Evolutionary conservation across 2,113 vertebrate species (phyloP), one percentile per base, ranked within the genome.

Genomic region (Phyllostomus hastatus): DNA sequence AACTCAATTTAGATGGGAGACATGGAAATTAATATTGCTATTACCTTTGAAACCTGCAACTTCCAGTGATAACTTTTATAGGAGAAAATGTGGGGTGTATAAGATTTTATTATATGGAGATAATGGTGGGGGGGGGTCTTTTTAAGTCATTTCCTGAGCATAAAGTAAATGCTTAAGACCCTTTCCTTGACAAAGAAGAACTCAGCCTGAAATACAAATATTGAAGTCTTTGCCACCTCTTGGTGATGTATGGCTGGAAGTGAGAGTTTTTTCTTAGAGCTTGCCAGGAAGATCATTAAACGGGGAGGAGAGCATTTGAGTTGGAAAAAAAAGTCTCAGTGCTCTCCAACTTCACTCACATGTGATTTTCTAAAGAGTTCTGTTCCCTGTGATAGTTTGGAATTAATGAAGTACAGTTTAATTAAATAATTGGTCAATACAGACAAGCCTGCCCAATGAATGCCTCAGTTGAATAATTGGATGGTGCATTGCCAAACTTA

Each of bases 371-470:
- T 88, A 95, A 96, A 97, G 76, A 75, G 16, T 57, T 61, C 84
- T 97, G 96, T 98, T 98, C 92, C 76, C 94, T 94, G 88, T 89
- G 93, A 95, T 41, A 97, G 95, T 98, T 95, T 94, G 96, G 92
- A 95, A 98, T 98, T 98, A 98, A 98, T 98, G 97, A 98, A 98
- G 97, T 98, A 98, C 97, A 83, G 94, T 98, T 98, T 98, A 98
- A 98, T 98, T 98, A 98, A 98, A 98, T 98, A 98, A 98, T 98
- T 98, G 98, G 97, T 98, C 98, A 98, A 97, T 98, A 98, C 95
- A 97, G 96, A 97, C 96, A 93, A 92, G 98, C 93, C 95, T 96
- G 94, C 80, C 46, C 97, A 98, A 95, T 95, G 96, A 98, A 97
- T 97, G 97, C 97, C 96, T 97, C 96, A 95, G 76, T 96, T 97